Conservation (phyloP, 2,888 invertebrate species). For the Tetheella fluctuosa region DNA sequence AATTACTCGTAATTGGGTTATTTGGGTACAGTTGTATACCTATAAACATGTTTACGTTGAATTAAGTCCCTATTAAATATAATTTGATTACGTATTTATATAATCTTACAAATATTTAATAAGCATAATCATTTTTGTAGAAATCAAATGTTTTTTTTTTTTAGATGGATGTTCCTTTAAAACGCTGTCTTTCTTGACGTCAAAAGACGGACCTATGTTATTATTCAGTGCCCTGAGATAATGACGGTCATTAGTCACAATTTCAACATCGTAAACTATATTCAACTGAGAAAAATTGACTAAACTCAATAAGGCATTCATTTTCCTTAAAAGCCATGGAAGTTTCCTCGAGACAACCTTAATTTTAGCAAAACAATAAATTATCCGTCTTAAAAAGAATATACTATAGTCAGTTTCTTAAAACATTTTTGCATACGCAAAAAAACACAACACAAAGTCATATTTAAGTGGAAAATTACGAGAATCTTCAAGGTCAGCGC, state of each 20-base stretch:
- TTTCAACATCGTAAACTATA: background rate
- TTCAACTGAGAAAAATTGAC: background rate
- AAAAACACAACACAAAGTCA: background rate
- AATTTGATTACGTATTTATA: too few species aligned
- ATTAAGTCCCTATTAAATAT: too few species aligned
- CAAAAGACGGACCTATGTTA: background rate
- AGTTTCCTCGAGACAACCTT: background rate
- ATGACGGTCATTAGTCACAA: background rate
- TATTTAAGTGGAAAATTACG: background rate
- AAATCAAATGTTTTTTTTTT: too few species aligned
- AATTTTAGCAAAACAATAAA: background rate
- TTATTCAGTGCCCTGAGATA: background rate
- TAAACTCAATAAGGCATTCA: background rate
- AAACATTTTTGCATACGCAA: background rate
- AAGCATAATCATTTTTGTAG: too few species aligned
- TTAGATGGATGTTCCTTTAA: background rate
- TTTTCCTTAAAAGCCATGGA: slow-evolving; percentile 1
- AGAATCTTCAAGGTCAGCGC: slow-evolving; percentile 9
- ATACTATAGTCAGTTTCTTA: background rate
- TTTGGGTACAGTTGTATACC: background rate
- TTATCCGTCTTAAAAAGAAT: background rate
- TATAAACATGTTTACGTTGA: slow-evolving; percentile 7
- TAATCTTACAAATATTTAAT: background rate
- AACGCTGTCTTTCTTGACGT: background rate
- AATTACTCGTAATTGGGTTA: background rate